phyloP scores from a whole-genome alignment of 2,888 invertebrate species.

The Ichneumoninae sp. region DNA sequence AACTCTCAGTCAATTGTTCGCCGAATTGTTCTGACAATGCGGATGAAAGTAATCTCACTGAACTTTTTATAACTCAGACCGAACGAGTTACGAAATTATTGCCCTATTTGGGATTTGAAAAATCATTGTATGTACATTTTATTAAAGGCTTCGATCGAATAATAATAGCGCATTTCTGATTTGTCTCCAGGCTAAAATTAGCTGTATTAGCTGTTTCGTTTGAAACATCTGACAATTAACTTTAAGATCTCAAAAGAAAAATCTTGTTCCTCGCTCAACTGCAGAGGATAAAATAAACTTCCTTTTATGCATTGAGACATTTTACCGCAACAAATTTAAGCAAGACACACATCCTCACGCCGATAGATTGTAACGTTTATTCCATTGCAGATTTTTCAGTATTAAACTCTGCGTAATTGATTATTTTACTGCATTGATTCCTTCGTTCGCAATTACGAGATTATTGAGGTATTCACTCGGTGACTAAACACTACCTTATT shows the following conservation, averaged over 20 bases:
- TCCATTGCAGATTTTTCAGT: background rate
- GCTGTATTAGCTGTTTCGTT: background rate
- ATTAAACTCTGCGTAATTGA: constrained; percentile 30
- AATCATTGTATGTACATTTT: constrained; percentile 29
- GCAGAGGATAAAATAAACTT: background rate
- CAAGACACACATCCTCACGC: constrained; percentile 7
- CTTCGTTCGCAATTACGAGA: constrained; percentile 26
- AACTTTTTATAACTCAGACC: background rate
- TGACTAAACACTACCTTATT: background rate
- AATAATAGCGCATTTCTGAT: background rate
- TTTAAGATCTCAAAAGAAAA: background rate
- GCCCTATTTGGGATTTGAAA: constrained; percentile 15
- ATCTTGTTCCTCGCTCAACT: background rate
- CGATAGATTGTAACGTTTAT: background rate
- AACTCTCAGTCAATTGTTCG: background rate
- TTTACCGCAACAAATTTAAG: constrained; percentile 27
- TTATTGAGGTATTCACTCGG: constrained; percentile 11
- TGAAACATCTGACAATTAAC: background rate
- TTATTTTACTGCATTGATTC: constrained; percentile 21
- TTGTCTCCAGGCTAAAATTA: background rate
- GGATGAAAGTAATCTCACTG: constrained; percentile 9
- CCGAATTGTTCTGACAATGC: constrained; percentile 7
- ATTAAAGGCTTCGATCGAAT: constrained; percentile 3
- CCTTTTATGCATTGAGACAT: constrained; percentile 21
- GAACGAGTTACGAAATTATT: constrained; percentile 7